These are phyloP conservation scores for Andrena minutula DNA, from an alignment of 2,888 invertebrate species.

Conservation along the genomic window DNA sequence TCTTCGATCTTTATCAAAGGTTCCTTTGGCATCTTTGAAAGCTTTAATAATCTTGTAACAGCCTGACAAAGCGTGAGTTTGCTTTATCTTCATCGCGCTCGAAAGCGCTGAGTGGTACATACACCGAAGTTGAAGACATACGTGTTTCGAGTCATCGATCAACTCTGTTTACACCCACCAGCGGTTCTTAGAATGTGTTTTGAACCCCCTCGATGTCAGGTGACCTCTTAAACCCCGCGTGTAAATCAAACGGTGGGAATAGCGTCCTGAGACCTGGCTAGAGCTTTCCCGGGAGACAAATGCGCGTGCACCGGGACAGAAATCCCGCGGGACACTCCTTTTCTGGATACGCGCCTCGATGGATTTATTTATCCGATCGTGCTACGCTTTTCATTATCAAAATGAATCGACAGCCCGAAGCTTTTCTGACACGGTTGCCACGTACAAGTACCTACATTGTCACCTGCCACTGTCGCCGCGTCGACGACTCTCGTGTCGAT, in stretches of 20 bases:
- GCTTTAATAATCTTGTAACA: not conserved
- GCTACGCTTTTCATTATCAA: constrained; percentile 61
- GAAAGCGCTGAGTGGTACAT: no score
- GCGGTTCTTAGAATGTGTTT: not conserved
- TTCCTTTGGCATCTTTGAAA: not conserved
- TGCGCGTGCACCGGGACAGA: constrained; percentile 50
- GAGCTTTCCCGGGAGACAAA: constrained; percentile 51
- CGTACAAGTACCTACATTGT: no score
- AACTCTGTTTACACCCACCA: not conserved
- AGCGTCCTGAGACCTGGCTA: constrained; percentile 11
- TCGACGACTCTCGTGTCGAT: constrained; percentile 5
- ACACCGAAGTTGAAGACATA: no score
- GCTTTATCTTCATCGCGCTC: not conserved
- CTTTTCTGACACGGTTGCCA: constrained; percentile 38
- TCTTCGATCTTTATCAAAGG: not conserved
- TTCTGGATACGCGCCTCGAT: constrained; percentile 52
- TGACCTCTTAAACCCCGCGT: not conserved
- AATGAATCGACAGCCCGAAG: constrained; percentile 50
- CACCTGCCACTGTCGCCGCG: constrained; percentile 4
- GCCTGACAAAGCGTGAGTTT: not conserved
- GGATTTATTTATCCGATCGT: constrained; percentile 68
- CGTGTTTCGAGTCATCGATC: no score
- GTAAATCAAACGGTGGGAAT: constrained; percentile 29
- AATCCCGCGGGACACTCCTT: constrained; percentile 59
- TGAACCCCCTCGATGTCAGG: not conserved